phyloP scores from a whole-genome alignment of 2,113 vertebrate species.

The Gymnocephalus cernua region DNA sequence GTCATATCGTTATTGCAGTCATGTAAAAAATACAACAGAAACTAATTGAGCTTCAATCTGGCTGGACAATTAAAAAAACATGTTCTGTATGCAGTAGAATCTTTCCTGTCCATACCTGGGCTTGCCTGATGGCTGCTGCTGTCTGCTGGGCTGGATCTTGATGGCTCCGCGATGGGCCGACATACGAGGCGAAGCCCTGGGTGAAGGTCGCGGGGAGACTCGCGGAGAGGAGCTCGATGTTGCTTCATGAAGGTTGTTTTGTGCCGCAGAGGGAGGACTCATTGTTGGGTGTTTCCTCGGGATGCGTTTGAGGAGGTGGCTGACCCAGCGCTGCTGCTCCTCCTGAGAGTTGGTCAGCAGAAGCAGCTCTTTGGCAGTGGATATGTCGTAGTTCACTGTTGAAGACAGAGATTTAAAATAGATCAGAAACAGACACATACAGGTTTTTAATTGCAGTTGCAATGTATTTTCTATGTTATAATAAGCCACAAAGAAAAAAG shows the following conservation, averaged over 20 bases:
- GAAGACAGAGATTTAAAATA: conserved; percentile 9
- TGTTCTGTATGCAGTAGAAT: not conserved
- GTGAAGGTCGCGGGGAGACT: conserved; percentile 74
- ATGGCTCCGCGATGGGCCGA: conserved; percentile 89
- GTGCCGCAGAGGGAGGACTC: conserved; percentile 81
- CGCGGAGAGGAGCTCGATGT: conserved; percentile 43
- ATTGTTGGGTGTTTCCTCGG: conserved; percentile 90
- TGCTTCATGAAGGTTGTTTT: not conserved
- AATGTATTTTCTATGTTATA: too few species aligned
- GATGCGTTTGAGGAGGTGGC: conserved; percentile 93
- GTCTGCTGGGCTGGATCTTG: conserved; percentile 70
- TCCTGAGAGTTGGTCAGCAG: conserved; percentile 91
- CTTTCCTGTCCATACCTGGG: conserved; percentile 71
- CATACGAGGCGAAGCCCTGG: conserved; percentile 81
- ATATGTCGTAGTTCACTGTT: conserved; percentile 96
- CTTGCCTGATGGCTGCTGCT: conserved; percentile 69
- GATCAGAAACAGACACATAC: not conserved
- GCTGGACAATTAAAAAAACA: not conserved
- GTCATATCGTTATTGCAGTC: not conserved
- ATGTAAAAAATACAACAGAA: not conserved
- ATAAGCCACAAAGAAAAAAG: too few species aligned
- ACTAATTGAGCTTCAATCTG: not conserved
- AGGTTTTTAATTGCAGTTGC: too few species aligned
- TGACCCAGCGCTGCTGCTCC: conserved; percentile 97
- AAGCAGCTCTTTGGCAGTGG: conserved; percentile 95